Evolutionary conservation across 1,140 invertebrate genomes (phyloP).

Genomic region (Trinorchestia longiramus): DNA sequence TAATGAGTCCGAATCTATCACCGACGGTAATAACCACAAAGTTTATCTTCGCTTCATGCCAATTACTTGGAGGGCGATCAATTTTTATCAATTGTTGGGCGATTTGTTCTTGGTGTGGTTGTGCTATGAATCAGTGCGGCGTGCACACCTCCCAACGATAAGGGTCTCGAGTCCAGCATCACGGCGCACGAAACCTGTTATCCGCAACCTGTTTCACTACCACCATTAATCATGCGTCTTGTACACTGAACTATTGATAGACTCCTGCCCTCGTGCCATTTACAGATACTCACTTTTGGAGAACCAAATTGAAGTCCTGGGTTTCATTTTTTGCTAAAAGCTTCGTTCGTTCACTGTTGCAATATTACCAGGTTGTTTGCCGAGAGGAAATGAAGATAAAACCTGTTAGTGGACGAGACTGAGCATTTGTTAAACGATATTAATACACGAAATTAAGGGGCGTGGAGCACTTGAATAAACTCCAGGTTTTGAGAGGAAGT

Average conservation of each 20-base stretch:
- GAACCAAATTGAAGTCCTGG: constrained; percentile 1
- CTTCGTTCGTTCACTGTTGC: background rate
- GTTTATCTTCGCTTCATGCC: constrained; percentile 29
- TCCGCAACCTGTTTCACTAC: background rate
- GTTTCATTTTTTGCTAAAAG: background rate
- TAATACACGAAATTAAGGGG: constrained; percentile 38
- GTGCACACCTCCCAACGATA: constrained; percentile 17
- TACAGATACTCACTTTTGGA: constrained; percentile 33
- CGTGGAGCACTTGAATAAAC: constrained; percentile 6
- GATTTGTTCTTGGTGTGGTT: constrained; percentile 43
- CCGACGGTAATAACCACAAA: background rate
- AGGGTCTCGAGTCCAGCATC: background rate
- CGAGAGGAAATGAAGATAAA: background rate
- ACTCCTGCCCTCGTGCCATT: constrained; percentile 44
- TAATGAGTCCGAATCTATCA: constrained; percentile 46
- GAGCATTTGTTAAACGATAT: constrained; percentile 49
- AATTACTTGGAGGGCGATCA: constrained; percentile 35
- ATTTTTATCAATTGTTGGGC: constrained; percentile 47
- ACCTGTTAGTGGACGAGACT: constrained; percentile 15
- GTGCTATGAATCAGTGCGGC: constrained; percentile 27
- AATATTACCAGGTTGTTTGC: background rate
- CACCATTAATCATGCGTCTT: constrained; percentile 39
- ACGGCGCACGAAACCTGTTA: constrained; percentile 40
- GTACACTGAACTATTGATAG: constrained; percentile 47
- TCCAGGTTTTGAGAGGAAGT: background rate